Conservation (phyloP, 1,140 invertebrate species). For the Trichonephila inaurata region DNA sequence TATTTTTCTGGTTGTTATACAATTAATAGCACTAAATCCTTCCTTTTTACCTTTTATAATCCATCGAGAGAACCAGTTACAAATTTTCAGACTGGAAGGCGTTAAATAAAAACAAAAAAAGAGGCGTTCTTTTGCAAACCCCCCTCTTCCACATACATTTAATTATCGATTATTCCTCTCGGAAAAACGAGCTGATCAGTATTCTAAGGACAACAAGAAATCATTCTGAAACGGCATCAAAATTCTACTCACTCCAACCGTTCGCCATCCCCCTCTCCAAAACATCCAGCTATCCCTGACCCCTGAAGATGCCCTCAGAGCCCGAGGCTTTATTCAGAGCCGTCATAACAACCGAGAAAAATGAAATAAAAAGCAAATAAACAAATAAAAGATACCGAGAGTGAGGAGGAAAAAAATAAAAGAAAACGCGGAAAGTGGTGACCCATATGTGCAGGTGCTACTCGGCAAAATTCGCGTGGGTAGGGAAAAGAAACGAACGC, state of each 20-base stretch:
- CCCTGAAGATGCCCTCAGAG: slow-evolving; percentile 43
- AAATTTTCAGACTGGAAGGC: too few species aligned
- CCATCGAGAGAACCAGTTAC: too few species aligned
- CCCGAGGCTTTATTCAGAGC: not conserved
- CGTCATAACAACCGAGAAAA: slow-evolving; percentile 64
- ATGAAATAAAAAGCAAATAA: not conserved
- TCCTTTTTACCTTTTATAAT: too few species aligned
- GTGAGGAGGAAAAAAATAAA: slow-evolving; percentile 15
- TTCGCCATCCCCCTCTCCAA: not conserved
- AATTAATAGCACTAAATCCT: too few species aligned
- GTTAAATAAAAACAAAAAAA: too few species aligned
- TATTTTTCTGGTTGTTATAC: too few species aligned
- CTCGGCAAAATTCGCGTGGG: slow-evolving; percentile 43
- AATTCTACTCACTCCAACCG: not conserved
- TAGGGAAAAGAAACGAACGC: slow-evolving; percentile 54
- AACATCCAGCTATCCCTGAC: slow-evolving; percentile 66
- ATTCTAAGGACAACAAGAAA: not conserved
- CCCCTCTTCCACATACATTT: not conserved
- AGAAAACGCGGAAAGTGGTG: slow-evolving; percentile 73
- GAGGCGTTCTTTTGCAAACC: not conserved
- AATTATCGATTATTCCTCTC: slow-evolving; percentile 26
- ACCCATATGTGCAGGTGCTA: slow-evolving; percentile 76
- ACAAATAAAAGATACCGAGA: not conserved
- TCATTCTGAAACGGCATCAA: not conserved
- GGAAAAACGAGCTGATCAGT: not conserved